Conservation (phyloP, 2,888 invertebrate genomes). For the Agonum fuliginosum region DNA sequence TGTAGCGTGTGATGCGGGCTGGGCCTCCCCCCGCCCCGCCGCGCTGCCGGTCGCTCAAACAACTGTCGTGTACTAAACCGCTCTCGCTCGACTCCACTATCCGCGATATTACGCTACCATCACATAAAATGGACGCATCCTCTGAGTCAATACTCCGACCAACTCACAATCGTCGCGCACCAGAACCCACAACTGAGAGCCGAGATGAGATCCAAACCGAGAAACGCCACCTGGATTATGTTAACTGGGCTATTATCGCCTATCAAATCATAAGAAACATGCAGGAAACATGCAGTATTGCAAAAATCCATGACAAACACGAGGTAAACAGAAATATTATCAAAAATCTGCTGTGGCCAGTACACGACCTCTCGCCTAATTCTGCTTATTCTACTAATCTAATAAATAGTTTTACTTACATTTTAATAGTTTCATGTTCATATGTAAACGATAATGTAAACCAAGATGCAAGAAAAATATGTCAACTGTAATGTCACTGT, state of each 20-base stretch:
- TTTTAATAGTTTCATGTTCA: too few relatives aligned
- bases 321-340: too few relatives aligned
- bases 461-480: too few relatives aligned
- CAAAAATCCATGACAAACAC: too few relatives aligned
- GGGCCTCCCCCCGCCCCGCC: constrained; percentile 64
- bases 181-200: neutral
- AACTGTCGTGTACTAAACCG: constrained; percentile 71
- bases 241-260: neutral
- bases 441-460: too few relatives aligned
- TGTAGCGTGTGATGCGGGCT: constrained; percentile 70
- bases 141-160: constrained; percentile 68
- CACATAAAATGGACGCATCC: constrained; percentile 70
- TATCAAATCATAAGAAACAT: neutral
- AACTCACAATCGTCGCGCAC: constrained; percentile 40
- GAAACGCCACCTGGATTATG: neutral
- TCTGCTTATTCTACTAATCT: too few relatives aligned
- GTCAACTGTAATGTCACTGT: too few relatives aligned
- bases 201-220: neutral
- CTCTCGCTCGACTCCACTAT: constrained; percentile 68
- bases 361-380: too few relatives aligned
- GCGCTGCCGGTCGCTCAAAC: constrained; percentile 70
- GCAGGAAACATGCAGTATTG: too few relatives aligned
- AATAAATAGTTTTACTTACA: too few relatives aligned
- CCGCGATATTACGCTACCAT: constrained; percentile 70
- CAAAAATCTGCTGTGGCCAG: too few relatives aligned